Percentiles rank a stretch among this genome's conserved stretches.
Evolutionary conservation across 2,113 vertebrate species (phyloP).

Genomic region (Echinops telfairi): DNA sequence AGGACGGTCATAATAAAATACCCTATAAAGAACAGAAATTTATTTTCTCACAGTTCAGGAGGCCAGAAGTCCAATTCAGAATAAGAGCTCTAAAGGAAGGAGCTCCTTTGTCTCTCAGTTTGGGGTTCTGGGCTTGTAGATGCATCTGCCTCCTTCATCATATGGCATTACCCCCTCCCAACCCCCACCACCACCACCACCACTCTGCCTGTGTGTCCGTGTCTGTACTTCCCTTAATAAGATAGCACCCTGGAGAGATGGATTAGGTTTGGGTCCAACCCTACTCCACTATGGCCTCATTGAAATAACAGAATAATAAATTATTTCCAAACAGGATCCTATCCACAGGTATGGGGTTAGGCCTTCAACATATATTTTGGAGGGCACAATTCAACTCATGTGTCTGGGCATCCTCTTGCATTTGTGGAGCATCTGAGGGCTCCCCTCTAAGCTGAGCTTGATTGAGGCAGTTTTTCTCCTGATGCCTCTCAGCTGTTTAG

Average conservation of each 20-base stretch:
- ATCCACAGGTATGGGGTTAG: background rate
- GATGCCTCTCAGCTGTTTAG: background rate
- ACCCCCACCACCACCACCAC: too few relatives aligned
- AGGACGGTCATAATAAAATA: background rate
- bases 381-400: background rate
- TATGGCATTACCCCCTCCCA: background rate
- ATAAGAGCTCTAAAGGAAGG: background rate
- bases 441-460: background rate
- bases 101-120: background rate
- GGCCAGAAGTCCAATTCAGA: background rate
- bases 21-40: background rate
- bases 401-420: background rate
- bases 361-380: background rate
- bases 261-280: background rate
- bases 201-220: background rate
- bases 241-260: background rate
- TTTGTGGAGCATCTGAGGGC: background rate
- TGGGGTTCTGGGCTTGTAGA: background rate
- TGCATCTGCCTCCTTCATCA: background rate
- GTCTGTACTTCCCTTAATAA: background rate
- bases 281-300: background rate
- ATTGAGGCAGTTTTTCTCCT: background rate
- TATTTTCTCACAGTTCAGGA: background rate
- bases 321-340: background rate
- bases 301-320: background rate